Percentiles rank a stretch among this genome's conserved stretches.
Conservation (phyloP, 2,888 invertebrate species). For the Morpho achilles region DNA sequence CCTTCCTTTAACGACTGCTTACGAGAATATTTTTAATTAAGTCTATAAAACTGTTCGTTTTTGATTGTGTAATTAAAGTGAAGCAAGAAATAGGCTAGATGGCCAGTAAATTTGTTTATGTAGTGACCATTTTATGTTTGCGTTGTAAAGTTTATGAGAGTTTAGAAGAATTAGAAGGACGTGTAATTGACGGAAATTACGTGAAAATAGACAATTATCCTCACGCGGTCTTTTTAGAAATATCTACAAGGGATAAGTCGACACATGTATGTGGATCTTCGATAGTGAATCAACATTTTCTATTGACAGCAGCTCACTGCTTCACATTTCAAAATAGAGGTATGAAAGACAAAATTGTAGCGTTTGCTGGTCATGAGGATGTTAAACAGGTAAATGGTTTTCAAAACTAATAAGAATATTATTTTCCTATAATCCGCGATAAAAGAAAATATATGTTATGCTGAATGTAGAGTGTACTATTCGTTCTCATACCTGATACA, state of each 20-base stretch:
- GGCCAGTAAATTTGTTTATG: slow-evolving; percentile 7
- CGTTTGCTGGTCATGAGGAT: slow-evolving; percentile 33
- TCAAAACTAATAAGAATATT: no score
- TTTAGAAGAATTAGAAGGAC: slow-evolving; percentile 22
- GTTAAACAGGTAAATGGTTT: slow-evolving; percentile 25
- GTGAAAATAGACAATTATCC: slow-evolving; percentile 31
- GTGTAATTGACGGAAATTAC: slow-evolving; percentile 31
- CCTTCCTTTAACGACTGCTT: slow-evolving; percentile 11
- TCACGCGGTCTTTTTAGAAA: slow-evolving; percentile 33
- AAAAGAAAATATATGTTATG: no score
- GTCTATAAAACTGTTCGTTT: slow-evolving; percentile 12
- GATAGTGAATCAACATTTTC: slow-evolving; percentile 36
- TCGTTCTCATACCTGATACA: no score
- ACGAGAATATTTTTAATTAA: slow-evolving; percentile 7
- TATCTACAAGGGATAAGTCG: slow-evolving; percentile 1
- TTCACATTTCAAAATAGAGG: slow-evolving; percentile 21
- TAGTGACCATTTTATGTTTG: slow-evolving; percentile 11
- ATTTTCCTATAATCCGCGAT: no score
- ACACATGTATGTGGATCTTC: slow-evolving; percentile 37
- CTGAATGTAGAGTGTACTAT: no score
- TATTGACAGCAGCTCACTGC: slow-evolving; percentile 43
- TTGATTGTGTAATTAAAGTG: slow-evolving; percentile 4
- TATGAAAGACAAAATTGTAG: slow-evolving; percentile 14
- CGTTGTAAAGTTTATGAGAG: slow-evolving; percentile 6
- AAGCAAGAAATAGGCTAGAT: slow-evolving; percentile 7